Evolutionary conservation across 1,140 invertebrate genomes (phyloP).

Genomic region (Procambarus clarkii): DNA sequence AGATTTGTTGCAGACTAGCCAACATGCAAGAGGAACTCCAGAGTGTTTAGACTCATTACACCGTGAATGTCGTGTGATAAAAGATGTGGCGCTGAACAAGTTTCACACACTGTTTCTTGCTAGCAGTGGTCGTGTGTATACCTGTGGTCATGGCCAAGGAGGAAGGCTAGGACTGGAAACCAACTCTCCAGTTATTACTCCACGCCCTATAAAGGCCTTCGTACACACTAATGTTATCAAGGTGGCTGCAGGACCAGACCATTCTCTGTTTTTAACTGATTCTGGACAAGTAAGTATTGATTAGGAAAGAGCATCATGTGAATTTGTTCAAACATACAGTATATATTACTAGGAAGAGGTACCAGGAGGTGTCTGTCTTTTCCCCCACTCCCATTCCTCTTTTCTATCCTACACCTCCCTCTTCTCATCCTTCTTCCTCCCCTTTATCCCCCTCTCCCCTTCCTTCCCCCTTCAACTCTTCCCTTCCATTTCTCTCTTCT

Average conservation of each 20-base stretch:
- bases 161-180: constrained; percentile 50
- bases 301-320: too few species aligned
- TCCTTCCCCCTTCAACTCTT: too few species aligned
- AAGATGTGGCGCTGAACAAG: constrained; percentile 47
- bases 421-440: too few species aligned
- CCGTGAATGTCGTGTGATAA: constrained; percentile 32
- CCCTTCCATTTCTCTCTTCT: too few species aligned
- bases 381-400: too few species aligned
- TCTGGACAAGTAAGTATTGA: constrained; percentile 44
- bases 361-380: too few species aligned
- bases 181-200: constrained; percentile 42
- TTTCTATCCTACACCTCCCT: too few species aligned
- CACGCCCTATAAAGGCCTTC: constrained; percentile 42
- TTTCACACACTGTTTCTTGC: constrained; percentile 54
- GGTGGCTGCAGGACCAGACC: constrained; percentile 38
- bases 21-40: constrained; percentile 37
- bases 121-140: constrained; percentile 48
- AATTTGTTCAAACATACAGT: too few species aligned
- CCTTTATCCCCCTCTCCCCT: too few species aligned
- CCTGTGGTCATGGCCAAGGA: constrained; percentile 58
- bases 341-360: too few species aligned
- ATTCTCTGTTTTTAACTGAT: constrained; percentile 55
- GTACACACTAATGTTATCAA: constrained; percentile 19
- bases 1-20: constrained; percentile 22
- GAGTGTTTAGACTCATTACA: constrained; percentile 50